phyloP scores from a whole-genome alignment of 1,140 invertebrate species.

The Anastatus disparis region DNA sequence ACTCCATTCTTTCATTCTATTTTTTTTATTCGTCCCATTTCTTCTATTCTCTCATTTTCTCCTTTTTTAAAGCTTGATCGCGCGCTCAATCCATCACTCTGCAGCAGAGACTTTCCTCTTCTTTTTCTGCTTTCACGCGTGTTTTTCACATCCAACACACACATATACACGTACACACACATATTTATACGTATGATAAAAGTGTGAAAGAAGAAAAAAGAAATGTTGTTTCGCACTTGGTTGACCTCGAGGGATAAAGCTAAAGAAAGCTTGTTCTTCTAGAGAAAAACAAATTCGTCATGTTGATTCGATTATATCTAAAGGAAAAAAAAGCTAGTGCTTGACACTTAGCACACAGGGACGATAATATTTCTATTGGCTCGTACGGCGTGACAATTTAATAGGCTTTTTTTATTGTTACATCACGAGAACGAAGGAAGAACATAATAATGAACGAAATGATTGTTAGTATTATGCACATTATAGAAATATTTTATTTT shows the following conservation, averaged over 20 bases:
- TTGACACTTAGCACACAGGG: too few relatives aligned
- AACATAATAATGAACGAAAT: too few relatives aligned
- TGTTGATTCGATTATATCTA: slow-evolving; percentile 15
- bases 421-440: too few relatives aligned
- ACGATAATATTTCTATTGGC: too few relatives aligned
- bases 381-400: too few relatives aligned
- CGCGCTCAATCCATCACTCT: slow-evolving; percentile 14
- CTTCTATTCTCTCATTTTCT: slow-evolving; percentile 19
- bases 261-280: background rate
- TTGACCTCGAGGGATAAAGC: background rate
- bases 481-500: too few relatives aligned
- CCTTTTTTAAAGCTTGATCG: background rate
- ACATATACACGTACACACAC: too few relatives aligned
- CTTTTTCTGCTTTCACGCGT: background rate
- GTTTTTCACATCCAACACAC: too few relatives aligned
- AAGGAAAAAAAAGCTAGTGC: too few relatives aligned
- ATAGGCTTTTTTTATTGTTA: too few relatives aligned
- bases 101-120: slow-evolving; percentile 2
- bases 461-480: too few relatives aligned
- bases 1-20: background rate
- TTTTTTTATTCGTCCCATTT: slow-evolving; percentile 1
- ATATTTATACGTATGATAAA: too few relatives aligned
- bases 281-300: slow-evolving; percentile 22
- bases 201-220: background rate
- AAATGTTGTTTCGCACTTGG: slow-evolving; percentile 17